Conservation (phyloP, 1,140 invertebrate genomes). For the Pseudomyrmex cubaensis region DNA sequence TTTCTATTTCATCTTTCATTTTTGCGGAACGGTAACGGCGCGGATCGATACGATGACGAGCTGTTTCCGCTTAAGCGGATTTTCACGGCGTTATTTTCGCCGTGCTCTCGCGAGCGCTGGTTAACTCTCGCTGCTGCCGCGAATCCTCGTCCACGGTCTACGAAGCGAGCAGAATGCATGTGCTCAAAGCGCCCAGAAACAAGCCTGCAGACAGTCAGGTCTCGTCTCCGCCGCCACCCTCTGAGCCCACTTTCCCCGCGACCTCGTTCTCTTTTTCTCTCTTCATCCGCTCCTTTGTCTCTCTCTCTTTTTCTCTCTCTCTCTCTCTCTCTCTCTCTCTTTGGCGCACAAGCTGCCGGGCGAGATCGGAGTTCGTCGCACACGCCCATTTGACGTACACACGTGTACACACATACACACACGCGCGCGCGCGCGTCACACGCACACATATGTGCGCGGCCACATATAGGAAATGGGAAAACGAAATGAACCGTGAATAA, state of each 20-base stretch:
- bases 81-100: slow-evolving; percentile 70
- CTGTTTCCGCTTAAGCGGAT: slow-evolving; percentile 70
- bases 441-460: neutral
- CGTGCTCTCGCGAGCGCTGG: slow-evolving; percentile 61
- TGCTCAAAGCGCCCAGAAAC: slow-evolving; percentile 68
- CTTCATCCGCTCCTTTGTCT: slow-evolving; percentile 2
- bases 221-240: slow-evolving; percentile 43
- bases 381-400: neutral
- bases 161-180: slow-evolving; percentile 60
- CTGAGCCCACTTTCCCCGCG: slow-evolving; percentile 4
- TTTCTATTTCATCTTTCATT: slow-evolving; percentile 54
- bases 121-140: slow-evolving; percentile 62
- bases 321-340: slow-evolving; percentile 11
- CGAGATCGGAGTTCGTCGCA: slow-evolving; percentile 35
- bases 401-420: neutral
- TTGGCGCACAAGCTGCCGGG: slow-evolving; percentile 18
- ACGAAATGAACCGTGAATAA: slow-evolving; percentile 80
- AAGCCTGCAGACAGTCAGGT: slow-evolving; percentile 68
- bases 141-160: slow-evolving; percentile 37
- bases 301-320: slow-evolving; percentile 7
- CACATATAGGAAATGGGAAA: slow-evolving; percentile 78
- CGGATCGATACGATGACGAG: slow-evolving; percentile 60
- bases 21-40: slow-evolving; percentile 51
- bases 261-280: slow-evolving; percentile 46
- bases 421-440: no score